These are phyloP conservation scores for Aurelia aurita DNA, from an alignment of 30 jellyfish, hydroid and myxozoan genomes.

Conservation along the genomic window DNA sequence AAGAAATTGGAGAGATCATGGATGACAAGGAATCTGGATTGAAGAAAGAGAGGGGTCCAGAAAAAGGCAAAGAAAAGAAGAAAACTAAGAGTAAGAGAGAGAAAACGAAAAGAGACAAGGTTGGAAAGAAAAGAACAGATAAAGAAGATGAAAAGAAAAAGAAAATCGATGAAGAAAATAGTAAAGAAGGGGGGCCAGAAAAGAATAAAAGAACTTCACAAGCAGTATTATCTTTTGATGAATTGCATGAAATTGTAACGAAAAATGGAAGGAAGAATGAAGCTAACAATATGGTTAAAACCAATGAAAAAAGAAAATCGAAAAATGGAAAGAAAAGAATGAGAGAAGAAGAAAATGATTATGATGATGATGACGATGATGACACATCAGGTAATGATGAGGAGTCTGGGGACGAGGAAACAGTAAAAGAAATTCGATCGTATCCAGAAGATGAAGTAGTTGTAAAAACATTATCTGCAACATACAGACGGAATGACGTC, in stretches of 20 bases:
- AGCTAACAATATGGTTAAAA: not conserved
- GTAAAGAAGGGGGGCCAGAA: not conserved
- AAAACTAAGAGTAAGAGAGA: not conserved
- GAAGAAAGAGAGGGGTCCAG: not conserved
- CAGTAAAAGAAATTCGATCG: slow-evolving; percentile 27
- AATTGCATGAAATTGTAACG: slow-evolving; percentile 85
- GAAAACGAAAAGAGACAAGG: slow-evolving; percentile 1
- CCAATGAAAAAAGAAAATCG: not conserved
- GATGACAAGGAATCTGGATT: not conserved
- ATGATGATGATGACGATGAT: slow-evolving; percentile 45
- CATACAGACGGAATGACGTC: slow-evolving; percentile 52
- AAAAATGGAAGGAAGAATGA: not conserved
- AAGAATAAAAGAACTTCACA: slow-evolving; percentile 23
- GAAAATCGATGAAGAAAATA: slow-evolving; percentile 11
- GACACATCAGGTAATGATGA: slow-evolving; percentile 60
- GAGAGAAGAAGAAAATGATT: not conserved
- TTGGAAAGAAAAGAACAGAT: slow-evolving; percentile 5
- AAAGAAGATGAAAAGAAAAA: slow-evolving; percentile 5
- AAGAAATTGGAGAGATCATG: slow-evolving; percentile 49
- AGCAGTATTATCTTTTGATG: slow-evolving; percentile 90
- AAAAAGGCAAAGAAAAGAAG: not conserved
- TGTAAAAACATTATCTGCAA: slow-evolving; percentile 54
- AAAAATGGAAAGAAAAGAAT: slow-evolving; percentile 17
- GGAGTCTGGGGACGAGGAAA: slow-evolving; percentile 61
- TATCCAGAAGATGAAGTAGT: slow-evolving; percentile 38